Evolutionary conservation across 1,140 invertebrate species (phyloP).

Genomic region (Ruditapes philippinarum): DNA sequence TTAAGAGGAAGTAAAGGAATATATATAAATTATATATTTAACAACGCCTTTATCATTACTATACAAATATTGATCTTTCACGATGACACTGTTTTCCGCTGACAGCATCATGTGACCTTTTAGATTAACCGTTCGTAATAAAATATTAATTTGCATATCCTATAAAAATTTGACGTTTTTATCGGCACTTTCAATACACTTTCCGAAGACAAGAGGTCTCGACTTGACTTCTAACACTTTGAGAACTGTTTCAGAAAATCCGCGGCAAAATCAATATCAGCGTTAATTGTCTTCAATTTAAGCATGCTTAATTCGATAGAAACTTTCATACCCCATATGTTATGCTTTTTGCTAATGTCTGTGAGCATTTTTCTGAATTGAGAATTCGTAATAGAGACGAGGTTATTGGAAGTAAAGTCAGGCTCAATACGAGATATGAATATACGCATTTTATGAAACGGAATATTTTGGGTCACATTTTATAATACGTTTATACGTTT

Average conservation of each 20-base stretch:
- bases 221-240: constrained; percentile 46
- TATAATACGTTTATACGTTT: too few species aligned
- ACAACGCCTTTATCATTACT: too few species aligned
- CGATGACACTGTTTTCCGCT: not conserved
- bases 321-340: constrained; percentile 57
- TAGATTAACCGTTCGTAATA: not conserved
- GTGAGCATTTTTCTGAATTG: not conserved
- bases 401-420: not conserved
- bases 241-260: constrained; percentile 45
- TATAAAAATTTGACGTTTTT: constrained; percentile 21
- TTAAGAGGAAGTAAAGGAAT: too few species aligned
- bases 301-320: constrained; percentile 46
- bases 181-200: not conserved
- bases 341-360: constrained; percentile 28
- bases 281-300: constrained; percentile 53
- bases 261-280: constrained; percentile 42
- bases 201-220: not conserved
- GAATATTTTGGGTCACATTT: too few species aligned
- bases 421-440: too few species aligned
- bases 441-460: too few species aligned
- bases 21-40: too few species aligned
- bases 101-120: not conserved
- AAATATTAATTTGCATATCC: constrained; percentile 29
- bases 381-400: constrained; percentile 8
- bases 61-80: not conserved